Evolutionary conservation across 2,797 vertebrate species (phyloP).

Genomic region (Melopsittacus undulatus): DNA sequence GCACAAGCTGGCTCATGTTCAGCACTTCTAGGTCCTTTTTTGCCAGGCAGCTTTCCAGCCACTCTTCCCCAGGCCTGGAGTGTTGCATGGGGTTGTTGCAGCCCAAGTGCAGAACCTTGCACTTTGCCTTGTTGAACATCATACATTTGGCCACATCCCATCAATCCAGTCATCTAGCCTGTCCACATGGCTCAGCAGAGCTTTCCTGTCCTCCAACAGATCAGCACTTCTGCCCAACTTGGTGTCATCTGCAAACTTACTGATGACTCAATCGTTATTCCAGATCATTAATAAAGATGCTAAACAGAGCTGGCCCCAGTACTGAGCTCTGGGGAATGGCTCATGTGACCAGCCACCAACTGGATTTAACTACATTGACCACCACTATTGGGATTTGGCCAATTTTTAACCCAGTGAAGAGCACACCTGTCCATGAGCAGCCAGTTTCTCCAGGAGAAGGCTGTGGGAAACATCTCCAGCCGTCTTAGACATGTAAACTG

Average conservation of each 20-base stretch:
- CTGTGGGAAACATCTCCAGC: background rate
- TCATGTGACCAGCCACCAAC: background rate
- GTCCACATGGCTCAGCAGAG: background rate
- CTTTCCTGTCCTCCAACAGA: background rate
- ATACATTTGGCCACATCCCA: fast-evolving
- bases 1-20: fast-evolving
- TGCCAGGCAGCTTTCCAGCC: background rate
- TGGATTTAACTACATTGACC: background rate
- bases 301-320: fast-evolving
- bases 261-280: fast-evolving
- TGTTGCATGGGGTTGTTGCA: background rate
- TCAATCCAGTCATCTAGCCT: background rate
- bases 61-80: background rate
- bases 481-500: background rate
- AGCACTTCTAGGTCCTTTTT: too few species aligned
- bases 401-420: fast-evolving
- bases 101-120: background rate
- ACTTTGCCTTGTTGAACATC: background rate
- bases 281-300: fast-evolving
- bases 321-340: fast-evolving
- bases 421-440: fast-evolving
- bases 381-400: background rate
- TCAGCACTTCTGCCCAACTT: background rate
- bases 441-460: background rate
- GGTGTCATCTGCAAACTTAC: fast-evolving